Conservation (phyloP, 92 coral and sea anemone species). For the Micromussa lordhowensis region DNA sequence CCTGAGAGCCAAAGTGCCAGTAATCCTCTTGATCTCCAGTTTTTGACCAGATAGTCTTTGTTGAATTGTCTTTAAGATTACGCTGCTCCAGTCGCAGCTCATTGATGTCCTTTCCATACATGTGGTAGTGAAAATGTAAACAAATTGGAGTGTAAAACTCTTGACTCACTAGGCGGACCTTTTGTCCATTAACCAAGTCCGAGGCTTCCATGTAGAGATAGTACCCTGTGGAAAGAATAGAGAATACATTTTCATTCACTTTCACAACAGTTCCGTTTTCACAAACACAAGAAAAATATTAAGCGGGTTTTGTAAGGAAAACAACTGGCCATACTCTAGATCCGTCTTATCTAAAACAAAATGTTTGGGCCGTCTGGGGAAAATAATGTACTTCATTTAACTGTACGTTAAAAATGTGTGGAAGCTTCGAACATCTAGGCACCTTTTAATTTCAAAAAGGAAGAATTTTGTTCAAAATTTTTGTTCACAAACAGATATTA, state of each 20-base stretch:
- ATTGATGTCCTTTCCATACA: conserved; percentile 67
- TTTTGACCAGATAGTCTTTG: conserved; percentile 57
- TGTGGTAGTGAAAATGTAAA: conserved; percentile 68
- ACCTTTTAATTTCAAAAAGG: too few relatives aligned
- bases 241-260: neutral
- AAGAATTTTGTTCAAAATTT: too few relatives aligned
- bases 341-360: too few relatives aligned
- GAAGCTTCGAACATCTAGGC: too few relatives aligned
- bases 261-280: neutral
- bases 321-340: too few relatives aligned
- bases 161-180: conserved; percentile 64
- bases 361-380: too few relatives aligned
- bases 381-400: too few relatives aligned
- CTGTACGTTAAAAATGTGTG: too few relatives aligned
- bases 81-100: conserved; percentile 60
- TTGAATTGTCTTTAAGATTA: conserved; percentile 33
- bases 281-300: neutral
- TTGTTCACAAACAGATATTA: too few relatives aligned
- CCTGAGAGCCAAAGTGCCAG: conserved; percentile 45
- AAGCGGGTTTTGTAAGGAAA: too few relatives aligned
- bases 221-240: conserved; percentile 22
- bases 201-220: conserved; percentile 79
- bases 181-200: conserved; percentile 16
- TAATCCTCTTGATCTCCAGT: conserved; percentile 63
- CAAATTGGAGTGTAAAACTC: conserved; percentile 45